Percentiles rank a stretch among this genome's conserved stretches.
Evolutionary conservation across 1,140 invertebrate species (phyloP).

Genomic region (Muscidifurax raptorellus): DNA sequence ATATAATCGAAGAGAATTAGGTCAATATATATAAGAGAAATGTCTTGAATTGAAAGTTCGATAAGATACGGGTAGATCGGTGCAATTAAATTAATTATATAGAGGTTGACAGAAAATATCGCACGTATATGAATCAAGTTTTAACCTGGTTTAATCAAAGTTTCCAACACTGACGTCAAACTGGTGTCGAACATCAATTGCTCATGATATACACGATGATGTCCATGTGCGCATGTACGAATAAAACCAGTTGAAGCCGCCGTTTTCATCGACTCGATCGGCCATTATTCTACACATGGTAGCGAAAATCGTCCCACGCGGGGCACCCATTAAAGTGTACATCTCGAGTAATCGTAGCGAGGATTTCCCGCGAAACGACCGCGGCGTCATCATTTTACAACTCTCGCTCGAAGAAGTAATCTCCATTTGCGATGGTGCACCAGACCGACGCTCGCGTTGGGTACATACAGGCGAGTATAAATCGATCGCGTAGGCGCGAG

Average conservation of each 20-base stretch:
- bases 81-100: background rate
- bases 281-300: background rate
- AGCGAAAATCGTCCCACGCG: slow-evolving; percentile 2
- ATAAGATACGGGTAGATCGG: background rate
- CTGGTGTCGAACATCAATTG: too few species aligned
- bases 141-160: background rate
- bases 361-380: slow-evolving; percentile 2
- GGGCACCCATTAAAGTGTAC: background rate
- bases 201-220: too few species aligned
- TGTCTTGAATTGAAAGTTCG: too few species aligned
- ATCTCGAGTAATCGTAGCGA: slow-evolving; percentile 3
- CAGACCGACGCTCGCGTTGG: background rate
- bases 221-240: too few species aligned
- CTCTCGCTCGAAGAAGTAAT: background rate
- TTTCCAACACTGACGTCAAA: background rate
- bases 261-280: background rate
- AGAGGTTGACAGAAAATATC: background rate
- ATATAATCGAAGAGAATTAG: background rate
- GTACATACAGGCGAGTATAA: slow-evolving; percentile 25
- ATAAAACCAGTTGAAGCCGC: background rate
- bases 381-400: slow-evolving; percentile 27
- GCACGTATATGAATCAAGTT: background rate
- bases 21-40: too few species aligned
- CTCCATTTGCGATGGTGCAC: background rate
- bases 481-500: slow-evolving; percentile 24